phyloP scores from a whole-genome alignment of 2,113 vertebrate genomes.

The Clinocottus analis region DNA sequence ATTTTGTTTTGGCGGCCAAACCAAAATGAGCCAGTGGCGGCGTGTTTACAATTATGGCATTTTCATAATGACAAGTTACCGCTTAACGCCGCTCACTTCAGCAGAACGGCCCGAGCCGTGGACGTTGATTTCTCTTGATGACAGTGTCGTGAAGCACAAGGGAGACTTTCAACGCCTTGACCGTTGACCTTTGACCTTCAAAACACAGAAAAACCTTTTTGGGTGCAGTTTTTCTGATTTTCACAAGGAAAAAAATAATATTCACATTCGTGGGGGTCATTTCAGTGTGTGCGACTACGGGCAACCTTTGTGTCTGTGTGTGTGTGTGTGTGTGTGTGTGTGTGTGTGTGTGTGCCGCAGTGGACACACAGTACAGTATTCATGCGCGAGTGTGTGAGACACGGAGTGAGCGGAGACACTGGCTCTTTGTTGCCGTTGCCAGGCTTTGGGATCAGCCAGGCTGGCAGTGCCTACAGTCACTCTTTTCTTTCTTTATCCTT shows the following conservation, averaged over 20 bases:
- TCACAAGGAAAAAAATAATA: neutral
- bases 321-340: neutral
- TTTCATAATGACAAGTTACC: slow-evolving; percentile 7
- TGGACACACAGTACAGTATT: slow-evolving; percentile 43
- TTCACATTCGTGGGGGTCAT: neutral
- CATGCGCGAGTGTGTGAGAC: slow-evolving; percentile 30
- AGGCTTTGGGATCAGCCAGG: slow-evolving; percentile 57
- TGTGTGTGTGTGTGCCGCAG: neutral
- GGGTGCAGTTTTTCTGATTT: neutral
- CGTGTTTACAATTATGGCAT: neutral
- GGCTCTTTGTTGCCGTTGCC: slow-evolving; percentile 70
- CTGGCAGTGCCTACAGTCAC: slow-evolving; percentile 47
- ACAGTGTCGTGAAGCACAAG: neutral
- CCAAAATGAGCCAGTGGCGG: slow-evolving; percentile 13
- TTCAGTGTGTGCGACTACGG: neutral
- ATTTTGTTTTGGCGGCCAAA: slow-evolving; percentile 28
- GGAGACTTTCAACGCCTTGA: slow-evolving; percentile 6
- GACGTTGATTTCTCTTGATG: slow-evolving; percentile 22
- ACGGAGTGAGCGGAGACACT: slow-evolving; percentile 47
- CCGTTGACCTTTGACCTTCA: no score
- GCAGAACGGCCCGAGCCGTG: neutral
- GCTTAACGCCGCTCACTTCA: neutral
- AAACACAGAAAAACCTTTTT: no score
- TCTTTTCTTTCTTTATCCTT: slow-evolving; percentile 57
- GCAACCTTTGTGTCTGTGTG: neutral